Evolutionary conservation across 2,888 invertebrate genomes (phyloP).

Genomic region (Mongoloraphidia duomilia): DNA sequence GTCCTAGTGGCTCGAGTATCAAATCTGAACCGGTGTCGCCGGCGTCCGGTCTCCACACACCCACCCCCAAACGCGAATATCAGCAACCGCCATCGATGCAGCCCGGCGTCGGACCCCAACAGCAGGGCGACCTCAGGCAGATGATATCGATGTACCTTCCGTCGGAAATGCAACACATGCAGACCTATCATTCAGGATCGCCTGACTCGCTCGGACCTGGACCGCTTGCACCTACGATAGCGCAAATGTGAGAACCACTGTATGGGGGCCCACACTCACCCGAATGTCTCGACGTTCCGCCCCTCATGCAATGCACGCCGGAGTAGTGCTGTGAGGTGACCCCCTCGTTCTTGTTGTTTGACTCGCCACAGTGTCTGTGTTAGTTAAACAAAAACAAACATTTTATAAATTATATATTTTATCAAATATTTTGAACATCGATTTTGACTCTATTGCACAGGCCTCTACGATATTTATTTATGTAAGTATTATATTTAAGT

Average conservation of each 20-base stretch:
- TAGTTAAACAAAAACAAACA: background rate
- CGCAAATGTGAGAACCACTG: slow-evolving; percentile 49
- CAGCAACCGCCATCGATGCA: slow-evolving; percentile 50
- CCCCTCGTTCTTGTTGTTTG: background rate
- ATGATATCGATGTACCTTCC: slow-evolving; percentile 67
- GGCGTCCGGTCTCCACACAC: slow-evolving; percentile 45
- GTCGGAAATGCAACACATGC: slow-evolving; percentile 46
- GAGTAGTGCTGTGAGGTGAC: background rate
- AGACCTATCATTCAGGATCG: slow-evolving; percentile 41
- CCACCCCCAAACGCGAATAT: slow-evolving; percentile 39
- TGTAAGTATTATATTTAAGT: too few species aligned
- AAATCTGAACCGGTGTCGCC: slow-evolving; percentile 82
- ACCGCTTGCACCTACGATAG: slow-evolving; percentile 39
- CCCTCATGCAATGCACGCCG: slow-evolving; percentile 12
- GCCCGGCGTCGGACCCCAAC: slow-evolving; percentile 35
- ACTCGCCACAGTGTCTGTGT: background rate
- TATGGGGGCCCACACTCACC: slow-evolving; percentile 23
- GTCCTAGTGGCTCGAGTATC: slow-evolving; percentile 76
- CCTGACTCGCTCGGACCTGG: slow-evolving; percentile 49
- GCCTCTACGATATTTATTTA: too few species aligned
- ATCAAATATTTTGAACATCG: background rate
- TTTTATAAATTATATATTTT: background rate
- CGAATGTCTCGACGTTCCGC: slow-evolving; percentile 28
- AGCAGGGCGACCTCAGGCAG: slow-evolving; percentile 46
- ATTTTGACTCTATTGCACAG: too few species aligned